A percentile compares a stretch with the other conserved stretches of the same genome.
These are phyloP conservation scores for Acropora yongei DNA, from an alignment of 64 coral and sea anemone species.

Conservation along the genomic window DNA sequence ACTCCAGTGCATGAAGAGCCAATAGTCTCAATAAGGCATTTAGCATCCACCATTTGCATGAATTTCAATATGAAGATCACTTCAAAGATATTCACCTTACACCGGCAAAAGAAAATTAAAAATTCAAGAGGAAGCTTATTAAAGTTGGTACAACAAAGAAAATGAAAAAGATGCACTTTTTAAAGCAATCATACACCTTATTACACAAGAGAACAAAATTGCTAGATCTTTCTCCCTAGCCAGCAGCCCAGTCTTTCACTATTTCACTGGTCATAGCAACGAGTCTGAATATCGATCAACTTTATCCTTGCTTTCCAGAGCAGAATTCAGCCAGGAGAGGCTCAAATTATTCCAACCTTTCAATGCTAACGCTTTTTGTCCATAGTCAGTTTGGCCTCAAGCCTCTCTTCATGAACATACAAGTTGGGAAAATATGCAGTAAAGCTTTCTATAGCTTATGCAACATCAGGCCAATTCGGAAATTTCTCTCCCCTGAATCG, in stretches of 20 bases:
- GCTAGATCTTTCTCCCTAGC: background rate
- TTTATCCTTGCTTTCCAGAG: background rate
- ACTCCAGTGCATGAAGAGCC: background rate
- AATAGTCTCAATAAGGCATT: no score
- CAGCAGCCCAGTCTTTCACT: background rate
- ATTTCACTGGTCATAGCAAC: background rate
- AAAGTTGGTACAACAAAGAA: background rate
- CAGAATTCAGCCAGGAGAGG: background rate
- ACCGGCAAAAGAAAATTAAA: background rate
- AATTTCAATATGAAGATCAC: no score
- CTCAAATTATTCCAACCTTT: background rate
- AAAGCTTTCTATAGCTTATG: no score
- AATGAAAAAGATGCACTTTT: background rate
- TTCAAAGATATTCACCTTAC: no score
- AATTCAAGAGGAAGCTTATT: background rate
- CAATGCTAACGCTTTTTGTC: constrained; percentile 21
- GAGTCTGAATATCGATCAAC: background rate
- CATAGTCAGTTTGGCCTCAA: background rate
- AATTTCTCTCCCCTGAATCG: no score
- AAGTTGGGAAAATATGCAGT: no score
- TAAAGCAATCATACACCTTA: background rate
- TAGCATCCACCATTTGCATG: no score
- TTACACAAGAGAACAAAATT: background rate
- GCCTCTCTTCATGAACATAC: no score
- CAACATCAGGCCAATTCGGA: no score